These are phyloP conservation scores for Priapulus caudatus DNA, from an alignment of 2,888 invertebrate genomes.

Conservation along the genomic window DNA sequence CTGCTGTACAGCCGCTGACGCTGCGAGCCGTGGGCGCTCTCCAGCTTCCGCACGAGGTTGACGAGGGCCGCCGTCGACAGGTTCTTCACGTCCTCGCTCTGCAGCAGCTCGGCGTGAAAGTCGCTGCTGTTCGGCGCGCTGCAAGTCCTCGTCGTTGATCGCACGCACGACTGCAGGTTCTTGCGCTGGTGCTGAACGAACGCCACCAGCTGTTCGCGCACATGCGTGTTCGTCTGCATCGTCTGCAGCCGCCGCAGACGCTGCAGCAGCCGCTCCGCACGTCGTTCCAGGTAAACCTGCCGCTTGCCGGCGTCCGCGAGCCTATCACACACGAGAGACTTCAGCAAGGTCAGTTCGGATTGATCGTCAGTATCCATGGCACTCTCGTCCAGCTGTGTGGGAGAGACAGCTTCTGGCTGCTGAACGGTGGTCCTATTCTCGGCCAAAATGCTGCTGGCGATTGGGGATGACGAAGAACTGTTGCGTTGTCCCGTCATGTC, in stretches of 20 bases:
- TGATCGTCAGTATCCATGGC: no score
- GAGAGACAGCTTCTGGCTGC: no score
- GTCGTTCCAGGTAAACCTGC: slow-evolving; percentile 53
- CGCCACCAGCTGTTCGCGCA: slow-evolving; percentile 62
- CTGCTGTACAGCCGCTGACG: slow-evolving; percentile 14
- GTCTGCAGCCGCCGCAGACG: slow-evolving; percentile 64
- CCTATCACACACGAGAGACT: slow-evolving; percentile 43
- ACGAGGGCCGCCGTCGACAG: slow-evolving; percentile 46
- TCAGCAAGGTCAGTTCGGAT: no score
- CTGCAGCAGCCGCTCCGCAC: slow-evolving; percentile 57
- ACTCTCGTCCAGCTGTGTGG: no score
- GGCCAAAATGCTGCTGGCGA: no score
- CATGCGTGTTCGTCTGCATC: slow-evolving; percentile 59
- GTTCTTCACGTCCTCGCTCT: slow-evolving; percentile 37
- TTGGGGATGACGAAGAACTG: no score
- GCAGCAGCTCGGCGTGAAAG: no score
- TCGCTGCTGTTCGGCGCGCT: no score
- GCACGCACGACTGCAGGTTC: slow-evolving; percentile 31
- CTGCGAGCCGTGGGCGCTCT: slow-evolving; percentile 40
- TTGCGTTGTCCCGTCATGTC: not conserved
- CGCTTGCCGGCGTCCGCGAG: slow-evolving; percentile 43
- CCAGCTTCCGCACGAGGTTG: slow-evolving; percentile 46
- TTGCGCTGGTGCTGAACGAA: slow-evolving; percentile 59
- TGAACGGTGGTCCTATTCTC: no score
- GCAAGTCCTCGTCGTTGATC: no score